Conservation (phyloP, 2,888 invertebrate genomes). For the Epinotia demarniana region DNA sequence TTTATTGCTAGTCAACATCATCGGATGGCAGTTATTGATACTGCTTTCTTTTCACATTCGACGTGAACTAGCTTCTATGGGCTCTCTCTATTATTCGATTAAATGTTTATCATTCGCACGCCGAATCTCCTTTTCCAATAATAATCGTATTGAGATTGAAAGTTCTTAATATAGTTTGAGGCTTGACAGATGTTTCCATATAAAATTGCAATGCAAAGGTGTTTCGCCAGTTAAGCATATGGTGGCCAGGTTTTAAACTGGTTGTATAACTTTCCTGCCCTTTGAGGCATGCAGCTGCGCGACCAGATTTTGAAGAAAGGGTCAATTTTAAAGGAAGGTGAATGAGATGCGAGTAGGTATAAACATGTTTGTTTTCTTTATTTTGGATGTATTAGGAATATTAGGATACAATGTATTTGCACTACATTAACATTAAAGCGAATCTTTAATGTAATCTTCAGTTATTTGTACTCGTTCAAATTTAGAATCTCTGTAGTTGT, state of each 20-base stretch:
- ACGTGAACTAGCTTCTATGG: conserved; percentile 47
- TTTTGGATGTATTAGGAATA: background rate
- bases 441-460: background rate
- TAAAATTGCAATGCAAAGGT: conserved; percentile 31
- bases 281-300: conserved; percentile 59
- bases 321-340: background rate
- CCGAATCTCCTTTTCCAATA: background rate
- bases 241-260: conserved; percentile 72
- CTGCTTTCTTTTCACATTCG: conserved; percentile 61
- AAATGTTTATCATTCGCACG: background rate
- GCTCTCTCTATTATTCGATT: conserved; percentile 37
- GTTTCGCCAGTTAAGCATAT: conserved; percentile 47
- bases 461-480: too few relatives aligned
- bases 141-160: background rate
- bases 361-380: background rate
- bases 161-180: background rate
- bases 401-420: background rate
- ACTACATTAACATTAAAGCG: background rate
- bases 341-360: background rate
- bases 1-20: conserved; percentile 54
- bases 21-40: conserved; percentile 56
- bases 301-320: conserved; percentile 57
- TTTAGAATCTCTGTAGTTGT: too few relatives aligned
- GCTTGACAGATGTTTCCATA: conserved; percentile 6
- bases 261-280: conserved; percentile 63